phyloP scores from a whole-genome alignment of 2,113 vertebrate species.

The Clarias magur region DNA sequence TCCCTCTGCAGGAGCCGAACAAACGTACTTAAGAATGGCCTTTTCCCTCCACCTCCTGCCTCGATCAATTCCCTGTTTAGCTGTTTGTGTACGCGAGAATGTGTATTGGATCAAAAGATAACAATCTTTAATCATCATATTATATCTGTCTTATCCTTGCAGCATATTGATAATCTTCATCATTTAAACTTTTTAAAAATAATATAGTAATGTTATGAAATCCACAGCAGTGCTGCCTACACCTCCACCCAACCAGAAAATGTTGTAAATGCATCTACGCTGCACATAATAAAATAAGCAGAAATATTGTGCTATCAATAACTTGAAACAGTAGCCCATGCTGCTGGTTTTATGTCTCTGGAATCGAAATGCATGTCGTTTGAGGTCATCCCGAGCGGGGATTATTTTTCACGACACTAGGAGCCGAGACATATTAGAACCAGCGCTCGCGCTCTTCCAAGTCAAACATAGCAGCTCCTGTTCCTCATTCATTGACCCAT shows the following conservation, averaged over 20 bases:
- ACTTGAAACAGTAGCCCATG: neutral
- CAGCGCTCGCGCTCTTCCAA: neutral
- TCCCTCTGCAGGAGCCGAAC: constrained; percentile 42
- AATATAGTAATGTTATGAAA: neutral
- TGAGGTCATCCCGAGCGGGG: constrained; percentile 1
- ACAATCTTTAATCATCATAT: neutral
- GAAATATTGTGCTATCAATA: constrained; percentile 20
- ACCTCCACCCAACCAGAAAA: neutral
- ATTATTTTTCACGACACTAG: constrained; percentile 3
- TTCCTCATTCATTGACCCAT: constrained; percentile 47
- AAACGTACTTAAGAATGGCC: too few species aligned
- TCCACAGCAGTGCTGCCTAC: neutral
- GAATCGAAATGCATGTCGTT: constrained; percentile 19
- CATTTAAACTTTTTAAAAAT: neutral
- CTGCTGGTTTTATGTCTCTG: neutral
- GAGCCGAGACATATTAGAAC: constrained; percentile 23
- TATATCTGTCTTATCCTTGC: neutral
- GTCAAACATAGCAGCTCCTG: constrained; percentile 33
- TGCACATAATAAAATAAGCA: neutral
- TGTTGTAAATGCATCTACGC: constrained; percentile 10
- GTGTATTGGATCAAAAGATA: neutral
- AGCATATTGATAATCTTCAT: neutral
- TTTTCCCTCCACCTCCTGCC: neutral
- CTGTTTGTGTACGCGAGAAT: neutral
- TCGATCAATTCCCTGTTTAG: constrained; percentile 13